Conservation (phyloP, 2,113 vertebrate genomes). For the Daphoenositta chrysoptera region DNA sequence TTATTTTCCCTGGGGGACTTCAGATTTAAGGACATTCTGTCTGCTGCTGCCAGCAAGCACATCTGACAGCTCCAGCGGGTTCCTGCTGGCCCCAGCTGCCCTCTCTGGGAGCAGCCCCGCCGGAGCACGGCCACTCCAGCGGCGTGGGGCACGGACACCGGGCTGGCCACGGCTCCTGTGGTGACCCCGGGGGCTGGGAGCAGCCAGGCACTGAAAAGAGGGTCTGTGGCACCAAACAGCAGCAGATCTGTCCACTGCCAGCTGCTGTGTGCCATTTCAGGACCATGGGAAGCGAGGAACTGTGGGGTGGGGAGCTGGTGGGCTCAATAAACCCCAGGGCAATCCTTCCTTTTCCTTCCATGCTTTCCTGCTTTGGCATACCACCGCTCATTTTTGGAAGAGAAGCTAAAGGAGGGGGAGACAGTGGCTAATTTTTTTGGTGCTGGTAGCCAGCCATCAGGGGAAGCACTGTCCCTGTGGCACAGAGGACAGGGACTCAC, state of each 20-base stretch:
- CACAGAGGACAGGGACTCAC: background rate
- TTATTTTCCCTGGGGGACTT: background rate
- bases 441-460: background rate
- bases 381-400: background rate
- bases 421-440: background rate
- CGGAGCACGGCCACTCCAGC: rapidly evolving
- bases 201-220: background rate
- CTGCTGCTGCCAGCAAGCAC: background rate
- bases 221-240: background rate
- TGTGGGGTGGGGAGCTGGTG: background rate
- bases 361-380: background rate
- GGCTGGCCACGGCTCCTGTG: background rate
- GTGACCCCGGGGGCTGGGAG: background rate
- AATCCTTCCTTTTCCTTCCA: background rate
- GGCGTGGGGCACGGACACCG: background rate
- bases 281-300: background rate
- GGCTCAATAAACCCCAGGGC: background rate
- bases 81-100: background rate
- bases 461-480: background rate
- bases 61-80: background rate
- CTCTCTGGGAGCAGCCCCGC: background rate
- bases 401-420: background rate
- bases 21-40: background rate
- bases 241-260: background rate
- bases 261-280: rapidly evolving